These are phyloP conservation scores for Meteorus sp. DNA, from an alignment of 1,140 invertebrate genomes.

Conservation along the genomic window DNA sequence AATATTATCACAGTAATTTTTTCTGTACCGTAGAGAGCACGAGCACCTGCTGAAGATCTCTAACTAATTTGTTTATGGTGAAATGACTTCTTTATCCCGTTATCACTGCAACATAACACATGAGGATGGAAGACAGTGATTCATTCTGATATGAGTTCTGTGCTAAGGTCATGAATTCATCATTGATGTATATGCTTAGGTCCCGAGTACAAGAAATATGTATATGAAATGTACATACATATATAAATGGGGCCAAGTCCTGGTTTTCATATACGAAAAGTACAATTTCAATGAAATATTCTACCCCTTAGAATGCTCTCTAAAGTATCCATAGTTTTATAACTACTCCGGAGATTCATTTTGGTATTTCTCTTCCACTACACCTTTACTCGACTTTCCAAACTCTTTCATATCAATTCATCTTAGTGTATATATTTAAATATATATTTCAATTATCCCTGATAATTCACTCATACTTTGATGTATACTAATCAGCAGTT, in stretches of 20 bases:
- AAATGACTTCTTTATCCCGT: background rate
- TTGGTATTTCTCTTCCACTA: no score
- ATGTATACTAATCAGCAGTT: no score
- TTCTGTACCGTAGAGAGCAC: conserved; percentile 22
- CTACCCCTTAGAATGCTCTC: no score
- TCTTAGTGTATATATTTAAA: no score
- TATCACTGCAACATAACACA: background rate
- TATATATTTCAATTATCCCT: no score
- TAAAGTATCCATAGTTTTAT: no score
- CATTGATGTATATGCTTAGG: background rate
- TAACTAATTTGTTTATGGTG: background rate
- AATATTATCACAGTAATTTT: conserved; percentile 32
- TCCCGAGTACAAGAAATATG: background rate
- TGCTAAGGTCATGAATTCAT: conserved; percentile 3
- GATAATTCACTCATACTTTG: no score
- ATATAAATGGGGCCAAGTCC: background rate
- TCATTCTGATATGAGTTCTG: background rate
- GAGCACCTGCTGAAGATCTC: background rate
- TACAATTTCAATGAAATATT: no score
- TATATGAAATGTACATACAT: background rate
- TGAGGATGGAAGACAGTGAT: background rate
- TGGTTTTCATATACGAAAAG: no score
- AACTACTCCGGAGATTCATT: no score
- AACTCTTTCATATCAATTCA: no score
- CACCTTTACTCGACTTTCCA: no score